phyloP scores from a whole-genome alignment of 92 coral and sea anemone species.

The Paragorgia papillata region DNA sequence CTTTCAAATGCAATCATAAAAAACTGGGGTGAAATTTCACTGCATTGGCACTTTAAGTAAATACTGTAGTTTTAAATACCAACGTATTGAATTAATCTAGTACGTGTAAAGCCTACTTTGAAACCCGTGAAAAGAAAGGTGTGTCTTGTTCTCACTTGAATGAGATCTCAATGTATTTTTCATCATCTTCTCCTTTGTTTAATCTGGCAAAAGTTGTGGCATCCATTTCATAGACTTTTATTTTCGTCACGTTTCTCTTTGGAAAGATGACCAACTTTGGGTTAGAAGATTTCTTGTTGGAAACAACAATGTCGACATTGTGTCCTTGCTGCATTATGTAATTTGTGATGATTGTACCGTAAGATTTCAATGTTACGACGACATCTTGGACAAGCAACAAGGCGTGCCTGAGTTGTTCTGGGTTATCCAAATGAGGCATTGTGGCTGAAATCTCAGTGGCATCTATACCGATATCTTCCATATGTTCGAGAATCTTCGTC shows the following conservation, averaged over 20 bases:
- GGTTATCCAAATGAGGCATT: conserved; percentile 75
- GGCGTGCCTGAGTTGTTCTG: conserved; percentile 91
- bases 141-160: conserved; percentile 19
- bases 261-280: conserved; percentile 88
- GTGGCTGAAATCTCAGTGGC: conserved; percentile 71
- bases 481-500: conserved; percentile 62
- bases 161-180: conserved; percentile 42
- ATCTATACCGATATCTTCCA: conserved; percentile 60
- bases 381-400: conserved; percentile 84
- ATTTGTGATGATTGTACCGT: conserved; percentile 79
- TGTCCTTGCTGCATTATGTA: conserved; percentile 92
- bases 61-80: too few species aligned
- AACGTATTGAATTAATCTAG: too few species aligned
- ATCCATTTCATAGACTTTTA: conserved; percentile 46
- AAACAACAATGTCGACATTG: conserved; percentile 85
- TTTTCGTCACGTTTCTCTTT: conserved; percentile 66
- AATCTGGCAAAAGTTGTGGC: background rate
- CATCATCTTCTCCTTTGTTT: conserved; percentile 37
- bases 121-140: too few species aligned
- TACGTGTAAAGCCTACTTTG: too few species aligned
- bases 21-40: too few species aligned
- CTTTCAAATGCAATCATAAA: too few species aligned
- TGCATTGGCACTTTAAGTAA: too few species aligned
- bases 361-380: conserved; percentile 57
- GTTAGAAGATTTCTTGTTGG: conserved; percentile 70